These are phyloP conservation scores for Copidosoma aretas DNA, from an alignment of 2,888 invertebrate genomes.

Conservation along the genomic window DNA sequence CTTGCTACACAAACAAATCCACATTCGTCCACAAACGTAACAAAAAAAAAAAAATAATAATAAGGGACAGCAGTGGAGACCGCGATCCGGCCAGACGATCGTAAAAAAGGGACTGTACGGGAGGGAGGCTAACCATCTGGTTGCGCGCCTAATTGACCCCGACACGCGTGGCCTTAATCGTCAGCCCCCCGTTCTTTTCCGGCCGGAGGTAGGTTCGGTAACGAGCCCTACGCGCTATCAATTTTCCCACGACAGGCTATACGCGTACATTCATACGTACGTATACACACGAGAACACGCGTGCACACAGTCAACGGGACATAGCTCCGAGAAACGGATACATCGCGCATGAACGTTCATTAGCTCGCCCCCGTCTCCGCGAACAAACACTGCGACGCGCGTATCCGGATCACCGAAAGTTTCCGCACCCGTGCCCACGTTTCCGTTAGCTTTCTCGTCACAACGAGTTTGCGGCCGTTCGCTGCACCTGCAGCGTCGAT, in stretches of 20 bases:
- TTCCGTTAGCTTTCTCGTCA: neutral
- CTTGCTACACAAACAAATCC: too few relatives aligned
- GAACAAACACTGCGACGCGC: neutral
- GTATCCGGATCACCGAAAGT: neutral
- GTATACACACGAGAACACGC: too few relatives aligned
- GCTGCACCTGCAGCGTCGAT: too few relatives aligned
- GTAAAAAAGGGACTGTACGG: neutral
- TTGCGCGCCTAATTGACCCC: conserved; percentile 17
- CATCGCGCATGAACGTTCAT: conserved; percentile 31
- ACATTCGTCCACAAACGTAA: too few relatives aligned
- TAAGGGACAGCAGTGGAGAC: neutral
- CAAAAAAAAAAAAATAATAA: too few relatives aligned
- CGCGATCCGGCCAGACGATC: too few relatives aligned
- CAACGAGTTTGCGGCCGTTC: too few relatives aligned
- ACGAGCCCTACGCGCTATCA: neutral
- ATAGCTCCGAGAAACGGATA: conserved; percentile 8
- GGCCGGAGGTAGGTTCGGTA: neutral
- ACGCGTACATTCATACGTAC: too few relatives aligned
- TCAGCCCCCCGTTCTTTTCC: conserved; percentile 17
- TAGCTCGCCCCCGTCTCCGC: neutral
- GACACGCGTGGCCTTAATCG: conserved; percentile 27
- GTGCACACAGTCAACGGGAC: too few relatives aligned
- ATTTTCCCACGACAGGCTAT: neutral
- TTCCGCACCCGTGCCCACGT: neutral
- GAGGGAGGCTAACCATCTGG: neutral